Base-by-base conservation (phyloP, 2,797 vertebrate genomes). In the Aulostomus chinensis region DNA sequence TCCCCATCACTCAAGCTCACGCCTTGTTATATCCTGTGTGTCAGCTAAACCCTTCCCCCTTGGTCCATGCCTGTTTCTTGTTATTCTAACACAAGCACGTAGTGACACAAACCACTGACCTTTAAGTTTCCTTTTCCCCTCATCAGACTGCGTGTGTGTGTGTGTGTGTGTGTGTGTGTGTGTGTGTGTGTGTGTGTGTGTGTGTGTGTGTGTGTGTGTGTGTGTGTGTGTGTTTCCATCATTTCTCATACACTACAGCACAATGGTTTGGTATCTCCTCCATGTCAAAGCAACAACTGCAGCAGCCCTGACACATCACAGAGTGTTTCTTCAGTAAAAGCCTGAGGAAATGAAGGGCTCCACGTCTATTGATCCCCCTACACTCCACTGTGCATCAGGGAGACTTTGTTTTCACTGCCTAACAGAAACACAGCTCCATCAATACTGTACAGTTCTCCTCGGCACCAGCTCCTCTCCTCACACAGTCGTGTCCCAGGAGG, bases 331-430 rank as follows among this genome's bases (percentile, higher is more conserved):
- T 85, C 81, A 78, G 82, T 63, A 67, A 77, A 78, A 86, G 83
- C 81, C 85, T 31, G 78, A 88, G 85, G 86, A 87, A 88, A 87
- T 85, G 81, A 84, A 83, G 81, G 74, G 53, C 80, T 84, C 67
- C 73, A 31, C 66, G 10, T 85, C 85, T 87, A 89, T 89, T 88
- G 88, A 89, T 89, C 88, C 83, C 86, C 66, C 81, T 79, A 80
- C 86, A 84, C 86, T 83, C 78, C 71, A 58, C 81, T 73, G 86
- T 84, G 83, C 85, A 83, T 88, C 82, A 65, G 87, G 85, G 87
- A 88, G 84, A 83, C 84, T 84, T 86, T 89, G 85, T 88, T 89
- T 86, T 86, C 84, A 80, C 83, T 81, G 82, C 83, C 85, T 86
- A 81, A 86, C 84, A 86, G 86, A 87, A 86, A 87, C 86, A 87